Percentiles rank a stretch among this genome's conserved stretches.
Evolutionary conservation across 2,113 vertebrate species (phyloP).

Genomic region (Nettapus auritus): DNA sequence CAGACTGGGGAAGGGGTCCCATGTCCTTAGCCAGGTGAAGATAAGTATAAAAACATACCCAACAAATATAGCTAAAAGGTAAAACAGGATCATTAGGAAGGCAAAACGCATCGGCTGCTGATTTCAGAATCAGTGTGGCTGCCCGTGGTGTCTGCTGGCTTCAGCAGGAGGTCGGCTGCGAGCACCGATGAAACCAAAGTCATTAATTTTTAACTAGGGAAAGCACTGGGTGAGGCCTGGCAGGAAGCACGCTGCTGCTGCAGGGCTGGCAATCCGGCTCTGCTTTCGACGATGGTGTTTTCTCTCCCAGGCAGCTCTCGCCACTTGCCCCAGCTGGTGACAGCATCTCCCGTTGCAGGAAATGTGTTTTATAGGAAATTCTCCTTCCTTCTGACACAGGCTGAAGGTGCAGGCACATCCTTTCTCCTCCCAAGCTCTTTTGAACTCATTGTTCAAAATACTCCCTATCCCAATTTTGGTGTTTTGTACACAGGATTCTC

Average conservation of each 20-base stretch:
- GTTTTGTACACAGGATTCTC: neutral
- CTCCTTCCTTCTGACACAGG: neutral
- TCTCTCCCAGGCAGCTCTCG: neutral
- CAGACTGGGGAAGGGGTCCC: neutral
- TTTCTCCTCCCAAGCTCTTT: neutral
- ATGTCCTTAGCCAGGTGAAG: neutral
- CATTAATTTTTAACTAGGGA: neutral
- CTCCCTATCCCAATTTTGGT: neutral
- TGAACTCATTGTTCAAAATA: neutral
- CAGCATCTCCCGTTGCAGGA: neutral
- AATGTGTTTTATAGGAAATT: neutral
- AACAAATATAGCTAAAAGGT: fast-evolving
- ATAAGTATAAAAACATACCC: neutral
- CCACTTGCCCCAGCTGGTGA: neutral
- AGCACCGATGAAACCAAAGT: fast-evolving
- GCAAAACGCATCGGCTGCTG: neutral
- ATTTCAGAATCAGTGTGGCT: neutral
- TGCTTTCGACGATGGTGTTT: neutral
- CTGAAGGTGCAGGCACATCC: neutral
- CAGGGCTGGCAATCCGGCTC: neutral
- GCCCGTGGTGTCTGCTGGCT: neutral
- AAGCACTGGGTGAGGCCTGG: fast-evolving
- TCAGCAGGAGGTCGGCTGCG: neutral
- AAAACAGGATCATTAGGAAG: neutral
- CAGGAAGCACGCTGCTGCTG: neutral